These are phyloP conservation scores for Neodiprion lecontei DNA, from an alignment of 1,140 invertebrate species.

Conservation along the genomic window DNA sequence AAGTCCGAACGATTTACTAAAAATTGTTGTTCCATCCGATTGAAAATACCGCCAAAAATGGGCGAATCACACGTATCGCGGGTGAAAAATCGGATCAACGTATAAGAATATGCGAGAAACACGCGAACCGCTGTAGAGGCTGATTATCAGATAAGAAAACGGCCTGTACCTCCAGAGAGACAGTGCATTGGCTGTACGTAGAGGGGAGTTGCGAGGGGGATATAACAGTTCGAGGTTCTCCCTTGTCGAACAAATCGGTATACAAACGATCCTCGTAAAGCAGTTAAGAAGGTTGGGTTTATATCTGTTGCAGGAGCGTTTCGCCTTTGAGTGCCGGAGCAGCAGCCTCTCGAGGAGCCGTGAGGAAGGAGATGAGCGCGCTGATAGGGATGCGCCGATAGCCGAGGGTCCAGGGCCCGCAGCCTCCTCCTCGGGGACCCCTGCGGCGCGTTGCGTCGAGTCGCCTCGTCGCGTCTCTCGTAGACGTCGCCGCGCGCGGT, in stretches of 20 bases:
- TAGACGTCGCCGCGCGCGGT: background rate
- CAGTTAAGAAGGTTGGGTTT: slow-evolving; percentile 59
- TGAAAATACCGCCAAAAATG: no score
- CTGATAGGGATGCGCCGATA: slow-evolving; percentile 59
- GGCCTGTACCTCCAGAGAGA: no score
- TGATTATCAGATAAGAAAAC: no score
- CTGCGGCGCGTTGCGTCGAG: slow-evolving; percentile 2
- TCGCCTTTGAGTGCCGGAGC: slow-evolving; percentile 16
- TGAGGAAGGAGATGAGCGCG: slow-evolving; percentile 53
- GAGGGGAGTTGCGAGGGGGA: no score
- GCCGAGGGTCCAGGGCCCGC: slow-evolving; percentile 29
- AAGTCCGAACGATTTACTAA: no score
- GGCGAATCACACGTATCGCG: no score
- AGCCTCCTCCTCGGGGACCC: slow-evolving; percentile 2
- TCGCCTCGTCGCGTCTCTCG: background rate
- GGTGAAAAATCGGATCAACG: no score
- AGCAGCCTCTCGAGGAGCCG: slow-evolving; percentile 26
- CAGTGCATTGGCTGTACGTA: no score
- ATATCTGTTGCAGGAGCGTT: slow-evolving; percentile 39
- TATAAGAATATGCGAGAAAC: no score
- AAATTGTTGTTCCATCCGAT: no score
- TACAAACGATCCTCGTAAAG: slow-evolving; percentile 64
- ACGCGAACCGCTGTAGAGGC: no score
- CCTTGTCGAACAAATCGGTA: slow-evolving; percentile 63
- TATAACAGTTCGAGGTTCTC: background rate